Base-by-base conservation (phyloP, 2,113 vertebrate species). In the Argyrosomus japonicus region DNA sequence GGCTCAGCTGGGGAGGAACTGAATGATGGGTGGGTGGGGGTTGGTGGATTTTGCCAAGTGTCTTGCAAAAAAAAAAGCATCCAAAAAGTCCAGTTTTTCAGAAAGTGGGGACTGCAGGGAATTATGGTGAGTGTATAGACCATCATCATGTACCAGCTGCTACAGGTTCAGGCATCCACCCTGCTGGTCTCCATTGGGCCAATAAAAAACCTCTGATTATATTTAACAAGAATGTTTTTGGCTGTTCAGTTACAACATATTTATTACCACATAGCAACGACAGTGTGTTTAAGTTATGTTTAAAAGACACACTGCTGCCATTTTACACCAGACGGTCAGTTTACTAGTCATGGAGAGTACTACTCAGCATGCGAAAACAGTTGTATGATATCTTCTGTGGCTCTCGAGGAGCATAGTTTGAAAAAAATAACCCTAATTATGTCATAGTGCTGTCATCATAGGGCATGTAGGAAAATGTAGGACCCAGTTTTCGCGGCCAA, bases 1-100 rank as follows among this genome's bases (percentile, higher is more conserved):
- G 68, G 50, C 87, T 68, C 79, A 74, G 71, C 67, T 80, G 77
- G 79, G 51, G 43, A 65, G 40, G 68, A 74, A 57, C 67, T 23
- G 51, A 62, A 21, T 23, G 29, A n/a, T 75, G 43, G 23, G 9
- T 79, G 45, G 64, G 58, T 68, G 51, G 23, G 9, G 27, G 48
- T 3, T 21, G 53, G 0, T 47, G 25, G 29, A 27, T 72, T 74
- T 53, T 62, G 62, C 74, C 53, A 75, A 67, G 60, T 71, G 75
- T 61, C 70, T 68, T 60, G 70, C 18, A 57, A 68, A 57, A 75
- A 81, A 81, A 78, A 45, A 71, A n/a, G 23, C 4, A 62, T 62
- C n/a, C 23, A 13, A 58, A 79, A 67, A 58, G 47, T 23, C 14
- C 47, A 32, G 5, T 65, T 56, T 56, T 72, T 77, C 18, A 48